Evolutionary conservation across 2,888 invertebrate species (phyloP).

Genomic region (Melanargia galathea): DNA sequence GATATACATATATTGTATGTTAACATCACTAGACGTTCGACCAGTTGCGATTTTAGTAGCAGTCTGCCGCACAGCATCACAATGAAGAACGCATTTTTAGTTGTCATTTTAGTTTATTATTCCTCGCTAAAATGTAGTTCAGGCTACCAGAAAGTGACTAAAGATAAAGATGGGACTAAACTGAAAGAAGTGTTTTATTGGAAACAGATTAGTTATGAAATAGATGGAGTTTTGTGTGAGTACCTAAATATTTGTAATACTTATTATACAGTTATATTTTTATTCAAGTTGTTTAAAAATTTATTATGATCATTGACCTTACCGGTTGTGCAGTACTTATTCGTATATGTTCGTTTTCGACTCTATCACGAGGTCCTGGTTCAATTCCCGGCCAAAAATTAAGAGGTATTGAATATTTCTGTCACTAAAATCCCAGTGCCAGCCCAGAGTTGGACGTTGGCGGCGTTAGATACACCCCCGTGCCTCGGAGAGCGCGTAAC

Average conservation of each 20-base stretch:
- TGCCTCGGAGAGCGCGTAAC: too few relatives aligned
- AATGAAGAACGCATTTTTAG: background rate
- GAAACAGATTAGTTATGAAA: conserved; percentile 60
- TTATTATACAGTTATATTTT: too few relatives aligned
- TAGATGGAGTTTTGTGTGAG: conserved; percentile 59
- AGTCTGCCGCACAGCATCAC: background rate
- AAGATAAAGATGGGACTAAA: background rate
- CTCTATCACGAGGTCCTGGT: too few relatives aligned
- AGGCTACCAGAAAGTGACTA: background rate
- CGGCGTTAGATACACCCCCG: too few relatives aligned
- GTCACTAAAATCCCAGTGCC: too few relatives aligned
- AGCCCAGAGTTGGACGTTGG: too few relatives aligned
- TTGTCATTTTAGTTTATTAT: conserved; percentile 1
- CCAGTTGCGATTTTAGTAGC: background rate
- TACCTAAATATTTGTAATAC: conserved; percentile 31
- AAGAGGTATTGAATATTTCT: too few relatives aligned
- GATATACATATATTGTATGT: background rate
- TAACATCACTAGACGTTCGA: background rate
- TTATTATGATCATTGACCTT: too few relatives aligned
- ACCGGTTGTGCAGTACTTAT: too few relatives aligned
- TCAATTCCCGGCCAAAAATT: too few relatives aligned
- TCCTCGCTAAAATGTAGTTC: background rate
- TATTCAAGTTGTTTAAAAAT: too few relatives aligned
- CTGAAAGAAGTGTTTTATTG: conserved; percentile 50
- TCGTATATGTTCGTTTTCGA: too few relatives aligned